Conservation (phyloP, 2,113 vertebrate species). For the Cinclus mexicanus region DNA sequence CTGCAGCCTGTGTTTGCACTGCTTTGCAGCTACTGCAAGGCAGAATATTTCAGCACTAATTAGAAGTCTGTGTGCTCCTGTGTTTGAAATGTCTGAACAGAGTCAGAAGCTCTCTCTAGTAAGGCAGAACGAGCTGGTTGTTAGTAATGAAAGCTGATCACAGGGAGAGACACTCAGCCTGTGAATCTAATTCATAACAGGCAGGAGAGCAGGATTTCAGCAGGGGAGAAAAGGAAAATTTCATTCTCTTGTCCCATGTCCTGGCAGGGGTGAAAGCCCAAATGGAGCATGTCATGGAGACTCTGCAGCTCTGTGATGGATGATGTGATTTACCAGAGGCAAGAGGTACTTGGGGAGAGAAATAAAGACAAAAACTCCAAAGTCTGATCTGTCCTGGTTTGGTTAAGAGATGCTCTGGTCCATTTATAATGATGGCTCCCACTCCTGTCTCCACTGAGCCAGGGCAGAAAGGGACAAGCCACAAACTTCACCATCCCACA, state of each 20-base stretch:
- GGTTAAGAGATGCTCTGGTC: not conserved
- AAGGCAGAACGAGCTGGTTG: conserved; percentile 14
- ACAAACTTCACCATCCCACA: not conserved
- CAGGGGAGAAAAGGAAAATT: not conserved
- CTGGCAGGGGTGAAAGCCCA: not conserved
- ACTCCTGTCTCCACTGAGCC: not conserved
- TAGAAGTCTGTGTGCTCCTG: not conserved
- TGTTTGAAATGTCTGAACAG: not conserved
- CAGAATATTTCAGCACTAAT: conserved; percentile 20
- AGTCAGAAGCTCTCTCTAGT: not conserved
- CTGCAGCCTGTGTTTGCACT: not conserved
- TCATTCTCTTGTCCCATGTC: not conserved
- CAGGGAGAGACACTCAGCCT: conserved; percentile 1
- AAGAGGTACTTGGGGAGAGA: not conserved
- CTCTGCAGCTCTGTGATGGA: not conserved
- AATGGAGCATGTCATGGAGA: not conserved
- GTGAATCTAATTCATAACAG: not conserved
- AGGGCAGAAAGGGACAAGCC: not conserved
- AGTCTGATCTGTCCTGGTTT: not conserved
- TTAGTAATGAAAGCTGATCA: conserved; percentile 42
- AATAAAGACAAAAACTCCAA: no score
- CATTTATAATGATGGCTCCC: not conserved
- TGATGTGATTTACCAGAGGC: not conserved
- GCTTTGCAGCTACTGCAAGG: not conserved
- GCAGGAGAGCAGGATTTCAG: not conserved